Evolutionary conservation across 2,113 vertebrate genomes (phyloP), one percentile per base, ranked within the genome.

Genomic region (Psittacus erithacus): DNA sequence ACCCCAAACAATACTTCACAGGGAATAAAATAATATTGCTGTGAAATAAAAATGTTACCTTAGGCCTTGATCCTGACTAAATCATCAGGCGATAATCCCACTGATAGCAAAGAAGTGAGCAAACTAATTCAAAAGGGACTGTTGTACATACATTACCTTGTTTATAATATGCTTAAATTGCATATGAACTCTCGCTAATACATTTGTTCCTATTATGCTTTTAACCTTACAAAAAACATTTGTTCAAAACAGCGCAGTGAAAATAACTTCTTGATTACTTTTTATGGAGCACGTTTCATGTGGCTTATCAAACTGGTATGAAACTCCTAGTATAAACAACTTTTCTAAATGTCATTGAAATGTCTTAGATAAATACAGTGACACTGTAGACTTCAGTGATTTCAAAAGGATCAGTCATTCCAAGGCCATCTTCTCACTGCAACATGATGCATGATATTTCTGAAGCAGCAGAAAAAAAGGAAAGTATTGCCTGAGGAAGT

Each of bases 401-500:
- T 98, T 97, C 84, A 94, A 95, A 97, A 92, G 86, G 76, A 95
- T 86, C 90, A 96, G 82, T 87, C 88, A 93, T 92, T 97, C 92
- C 92, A 96, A 97, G 92, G 87, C 77, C 69, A 96, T 97, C 91
- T 95, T 96, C 92, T 97, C 93, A 94, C 93, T 97, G 94, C 4
- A 78, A 95, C 87, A 95, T 87, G 92, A 97, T 97, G 89, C 96
- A 96, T 86, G 92, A 64, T 97, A 97, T 95, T 98, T 98, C 96
- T 97, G 90, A 98, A 98, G 96, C 78, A 97, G 78, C 81, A 92
- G 81, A 93, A 95, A 95, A 96, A 93, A 94, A 94, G 92, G 86
- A 90, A 97, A 97, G 94, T 81, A 97, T 92, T 96, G 97, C 97
- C 98, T 6, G 84, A 97, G 97, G 98, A 98, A 96, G 83, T 95